Conservation (phyloP, 2,797 vertebrate species). For the Podarcis siculus region DNA sequence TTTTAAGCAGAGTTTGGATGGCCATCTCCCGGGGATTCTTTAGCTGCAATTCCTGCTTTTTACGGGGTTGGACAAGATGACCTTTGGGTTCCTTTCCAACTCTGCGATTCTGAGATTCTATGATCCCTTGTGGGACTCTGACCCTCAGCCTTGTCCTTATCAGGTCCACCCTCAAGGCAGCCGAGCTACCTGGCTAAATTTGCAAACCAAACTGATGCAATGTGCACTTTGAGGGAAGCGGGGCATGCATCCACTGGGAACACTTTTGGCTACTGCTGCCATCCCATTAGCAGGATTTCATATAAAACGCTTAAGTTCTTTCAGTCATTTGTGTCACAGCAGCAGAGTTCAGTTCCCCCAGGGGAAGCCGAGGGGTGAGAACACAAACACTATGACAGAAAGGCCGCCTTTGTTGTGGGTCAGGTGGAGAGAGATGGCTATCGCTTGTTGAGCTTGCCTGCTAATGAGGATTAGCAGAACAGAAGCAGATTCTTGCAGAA, state of each 20-base stretch:
- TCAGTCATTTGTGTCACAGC: constrained; percentile 17
- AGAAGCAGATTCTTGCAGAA: neutral
- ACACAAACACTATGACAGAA: neutral
- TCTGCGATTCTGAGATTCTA: neutral
- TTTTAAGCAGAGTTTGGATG: too few relatives aligned
- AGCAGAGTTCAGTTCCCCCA: too few relatives aligned
- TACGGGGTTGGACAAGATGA: too few relatives aligned
- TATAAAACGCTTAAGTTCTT: constrained; percentile 32
- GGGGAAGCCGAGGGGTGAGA: neutral
- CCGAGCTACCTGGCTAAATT: constrained; percentile 34
- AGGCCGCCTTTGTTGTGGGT: neutral
- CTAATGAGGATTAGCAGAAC: too few relatives aligned
- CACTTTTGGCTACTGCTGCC: neutral
- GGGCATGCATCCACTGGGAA: constrained; percentile 20
- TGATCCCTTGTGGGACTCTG: neutral
- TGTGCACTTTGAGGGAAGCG: constrained; percentile 13
- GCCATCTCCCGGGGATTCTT: too few relatives aligned
- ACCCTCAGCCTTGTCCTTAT: neutral
- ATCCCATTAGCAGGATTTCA: constrained; percentile 40
- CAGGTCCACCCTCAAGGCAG: neutral
- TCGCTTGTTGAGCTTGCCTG: neutral
- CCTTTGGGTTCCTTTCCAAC: too few relatives aligned
- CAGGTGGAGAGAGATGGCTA: neutral
- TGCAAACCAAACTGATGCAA: constrained; percentile 47
- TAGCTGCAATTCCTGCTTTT: too few relatives aligned